Evolutionary conservation across 2,113 vertebrate species (phyloP), one percentile per base, ranked within the genome.

Genomic region (Poicephalus meyeri): DNA sequence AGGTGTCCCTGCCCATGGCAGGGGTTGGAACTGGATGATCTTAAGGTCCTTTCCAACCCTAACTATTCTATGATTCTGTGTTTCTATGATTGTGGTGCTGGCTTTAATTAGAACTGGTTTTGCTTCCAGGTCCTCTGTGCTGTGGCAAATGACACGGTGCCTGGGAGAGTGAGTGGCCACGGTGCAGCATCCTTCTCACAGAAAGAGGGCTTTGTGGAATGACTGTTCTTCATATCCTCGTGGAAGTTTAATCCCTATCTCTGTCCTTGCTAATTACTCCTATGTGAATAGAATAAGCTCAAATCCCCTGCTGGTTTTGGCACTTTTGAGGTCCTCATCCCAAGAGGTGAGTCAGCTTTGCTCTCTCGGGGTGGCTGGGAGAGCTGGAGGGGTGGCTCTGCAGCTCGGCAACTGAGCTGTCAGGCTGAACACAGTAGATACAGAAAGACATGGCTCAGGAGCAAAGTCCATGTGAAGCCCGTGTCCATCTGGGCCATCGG

Each of bases 401-500:
- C 3, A 5, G 12, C 37, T 33, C 33, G 2, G 19, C 3, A 6
- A 6, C 12, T 0, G 44, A 58, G 58, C 84, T 46, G 28, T 10
- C 0, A 8, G 64, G 24, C 35, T 16, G 39, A 15, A 1, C 13
- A 1, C 39, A 4, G 16, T 1, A 10, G 58, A 4, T 15, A 13
- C 37, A 37, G 12, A 20, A 13, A 28, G 41, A 2, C 20, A 9
- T 9, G 3, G 68, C 77, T 77, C 42, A 3, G 85, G 66, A 41
- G 78, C 47, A 21, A 5, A 63, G 29, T 6, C 74, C 3, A 4
- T 18, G 23, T 0, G 10, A 29, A 33, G 24, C 15, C 37, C 16
- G 0, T 15, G 7, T 16, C 53, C 53, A 3, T 0, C 53, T 1
- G 1, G 8, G 1, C 55, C 4, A 0, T 0, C 13, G 37, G 31